Evolutionary conservation across 2,113 vertebrate species (phyloP), one percentile per base, ranked within the genome.

Genomic region (Salvator merianae): DNA sequence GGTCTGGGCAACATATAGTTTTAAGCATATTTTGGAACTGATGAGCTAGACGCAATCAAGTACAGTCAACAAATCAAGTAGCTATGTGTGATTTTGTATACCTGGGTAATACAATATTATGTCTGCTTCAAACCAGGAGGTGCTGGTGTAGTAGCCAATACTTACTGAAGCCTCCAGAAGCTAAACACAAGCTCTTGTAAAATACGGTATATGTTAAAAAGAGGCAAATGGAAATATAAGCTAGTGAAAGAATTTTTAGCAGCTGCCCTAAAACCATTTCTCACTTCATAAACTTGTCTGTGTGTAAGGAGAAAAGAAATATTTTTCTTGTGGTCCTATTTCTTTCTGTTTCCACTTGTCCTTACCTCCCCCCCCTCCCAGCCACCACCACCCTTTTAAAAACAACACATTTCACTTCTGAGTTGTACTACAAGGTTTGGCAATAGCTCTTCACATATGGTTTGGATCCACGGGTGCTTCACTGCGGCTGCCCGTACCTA

Each of bases 281-380:
- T 96, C 95, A 96, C 95, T 96, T 95, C 95, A 96, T 96, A 96
- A 96, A 95, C 94, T 95, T 94, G 93, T 95, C 95, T 95, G 90
- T 87, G 91, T 86, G 62, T 43, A 79, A 12, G 32, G 53, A 91
- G 91, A 92, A 94, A 93, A 93, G 91, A 40, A 66, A 92, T 88
- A 90, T 91, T 34, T 79, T 84, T 92, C 86, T 89, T 91, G 91
- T 90, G 90, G 90, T 93, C 90, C 89, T 87, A 84, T 91, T 91
- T 89, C 3, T 81, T 92, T 70, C 82, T 77, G 62, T 77, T 74
- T 85, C 63, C 22, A 38, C 34, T 63, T 75, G 73, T 43, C 38
- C 47, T 70, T 76, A 74, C 77, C 9, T 6, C 78, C 47, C 81
- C 13, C 32, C 53, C 82, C 47, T 55, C 43, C 40, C 34, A 59